Evolutionary conservation across 2,888 invertebrate genomes (phyloP), one percentile per base, ranked within the genome.

Genomic region (Acleris sparsana): DNA sequence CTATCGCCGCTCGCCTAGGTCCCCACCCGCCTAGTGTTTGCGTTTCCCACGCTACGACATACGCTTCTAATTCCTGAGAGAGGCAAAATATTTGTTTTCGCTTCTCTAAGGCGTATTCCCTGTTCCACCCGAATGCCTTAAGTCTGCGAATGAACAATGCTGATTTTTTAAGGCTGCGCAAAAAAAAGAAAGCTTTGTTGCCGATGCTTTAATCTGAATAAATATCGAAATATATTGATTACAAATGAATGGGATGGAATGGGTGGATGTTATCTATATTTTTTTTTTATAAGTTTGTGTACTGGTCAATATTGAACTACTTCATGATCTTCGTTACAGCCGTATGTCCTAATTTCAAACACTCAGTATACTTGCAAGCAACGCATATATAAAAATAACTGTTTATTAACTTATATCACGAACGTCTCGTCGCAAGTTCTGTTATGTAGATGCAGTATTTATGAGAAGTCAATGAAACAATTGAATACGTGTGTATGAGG

Each of bases 31-130:
- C 56, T 56, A 46, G 56, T 61, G 51, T 60, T 71, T 68, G 65
- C 56, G 22, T 70, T 63, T 73, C 72, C 71, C 71, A 70, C 72
- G 70, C 62, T 56, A 17, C 70, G 64, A 66, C 70, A 75, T 72
- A 75, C 75, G 72, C 75, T 77, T 77, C 72, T 77, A 77, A 80
- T 82, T 77, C 73, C 68, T 74, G 71, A 73, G 73, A 80, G 75
- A 75, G 76, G 73, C 69, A 73, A 75, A 75, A 73, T 72, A 73
- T 73, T 72, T 73, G 71, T 70, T 68, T 71, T 71, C 62, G 67
- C 63, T 67, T 52, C 63, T 53, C 57, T 60, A 63, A 67, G 53
- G 48, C 56, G 46, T 22, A 20, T 53, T 9, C 17, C 52, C 29
- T 51, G 25, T 53, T 64, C 52, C 60, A 18, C 22, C n/a, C 18